Percentiles rank a stretch among this genome's conserved stretches.
Evolutionary conservation across 2,113 vertebrate species (phyloP).

Genomic region (Stegastes partitus): DNA sequence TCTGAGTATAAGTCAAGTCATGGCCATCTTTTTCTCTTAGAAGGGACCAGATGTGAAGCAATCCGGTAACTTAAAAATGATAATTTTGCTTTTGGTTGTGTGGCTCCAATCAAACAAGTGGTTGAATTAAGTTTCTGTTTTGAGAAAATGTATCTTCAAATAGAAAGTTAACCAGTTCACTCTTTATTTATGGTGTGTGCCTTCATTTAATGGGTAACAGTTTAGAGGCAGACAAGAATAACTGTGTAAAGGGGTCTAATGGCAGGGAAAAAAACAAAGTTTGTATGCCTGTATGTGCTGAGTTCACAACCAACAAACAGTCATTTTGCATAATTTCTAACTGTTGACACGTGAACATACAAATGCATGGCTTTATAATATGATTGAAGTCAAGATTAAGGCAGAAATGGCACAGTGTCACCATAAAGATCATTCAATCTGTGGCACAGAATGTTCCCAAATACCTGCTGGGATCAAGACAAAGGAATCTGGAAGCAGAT

Average conservation of each 20-base stretch:
- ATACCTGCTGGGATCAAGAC: conserved; percentile 43
- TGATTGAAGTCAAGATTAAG: neutral
- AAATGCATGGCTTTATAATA: neutral
- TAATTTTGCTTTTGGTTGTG: neutral
- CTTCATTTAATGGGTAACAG: neutral
- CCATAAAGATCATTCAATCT: conserved; percentile 9
- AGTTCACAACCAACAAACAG: neutral
- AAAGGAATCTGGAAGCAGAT: conserved; percentile 62
- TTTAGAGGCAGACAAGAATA: neutral
- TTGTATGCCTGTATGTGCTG: neutral
- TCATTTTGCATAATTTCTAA: neutral
- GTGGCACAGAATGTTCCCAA: conserved; percentile 65
- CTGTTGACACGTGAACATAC: neutral
- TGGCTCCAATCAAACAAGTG: neutral
- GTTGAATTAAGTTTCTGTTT: neutral
- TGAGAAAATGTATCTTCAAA: no score
- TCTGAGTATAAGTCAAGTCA: neutral
- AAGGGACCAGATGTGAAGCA: conserved; percentile 15
- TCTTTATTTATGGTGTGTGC: no score
- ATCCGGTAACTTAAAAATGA: neutral
- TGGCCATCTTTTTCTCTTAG: neutral
- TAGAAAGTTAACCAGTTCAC: no score
- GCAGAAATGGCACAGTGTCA: neutral
- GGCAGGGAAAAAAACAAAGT: neutral
- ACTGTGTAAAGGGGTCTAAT: neutral